A percentile compares a stretch with the other conserved stretches of the same genome.
Conservation (phyloP, 2,888 invertebrate genomes). For the Trypoxylon attenuatum region DNA sequence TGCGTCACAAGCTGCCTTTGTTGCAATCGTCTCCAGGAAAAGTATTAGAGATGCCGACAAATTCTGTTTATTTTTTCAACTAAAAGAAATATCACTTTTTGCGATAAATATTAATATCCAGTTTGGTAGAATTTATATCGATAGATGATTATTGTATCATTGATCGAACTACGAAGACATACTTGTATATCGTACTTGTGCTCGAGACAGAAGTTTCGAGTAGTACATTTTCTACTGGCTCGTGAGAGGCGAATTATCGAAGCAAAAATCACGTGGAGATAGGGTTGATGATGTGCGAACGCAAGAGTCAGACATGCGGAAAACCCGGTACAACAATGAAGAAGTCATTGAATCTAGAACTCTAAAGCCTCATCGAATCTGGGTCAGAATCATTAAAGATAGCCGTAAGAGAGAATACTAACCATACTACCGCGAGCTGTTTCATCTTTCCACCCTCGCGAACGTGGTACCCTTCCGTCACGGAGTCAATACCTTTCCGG, state of each 20-base stretch:
- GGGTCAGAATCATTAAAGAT: constrained; percentile 64
- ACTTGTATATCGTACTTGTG: constrained; percentile 20
- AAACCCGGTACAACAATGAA: constrained; percentile 27
- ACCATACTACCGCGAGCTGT: constrained; percentile 35
- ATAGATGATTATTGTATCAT: no score
- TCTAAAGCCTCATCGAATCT: constrained; percentile 51
- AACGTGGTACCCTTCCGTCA: constrained; percentile 24
- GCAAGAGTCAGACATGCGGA: constrained; percentile 1
- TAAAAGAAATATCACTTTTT: no score
- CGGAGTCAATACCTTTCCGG: constrained; percentile 48
- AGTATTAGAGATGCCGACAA: no score
- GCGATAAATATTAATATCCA: no score
- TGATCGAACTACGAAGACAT: no score
- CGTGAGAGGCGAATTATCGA: neutral
- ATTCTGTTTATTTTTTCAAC: no score
- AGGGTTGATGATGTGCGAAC: neutral
- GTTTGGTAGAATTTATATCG: no score
- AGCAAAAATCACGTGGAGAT: neutral
- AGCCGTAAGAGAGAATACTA: constrained; percentile 39
- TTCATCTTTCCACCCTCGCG: constrained; percentile 30
- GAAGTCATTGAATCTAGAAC: constrained; percentile 35
- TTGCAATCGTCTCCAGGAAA: no score
- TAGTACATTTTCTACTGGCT: neutral
- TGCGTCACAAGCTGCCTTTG: no score
- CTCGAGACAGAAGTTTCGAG: neutral